phyloP scores from a whole-genome alignment of 2,797 vertebrate species.

The Coreius guichenoti region DNA sequence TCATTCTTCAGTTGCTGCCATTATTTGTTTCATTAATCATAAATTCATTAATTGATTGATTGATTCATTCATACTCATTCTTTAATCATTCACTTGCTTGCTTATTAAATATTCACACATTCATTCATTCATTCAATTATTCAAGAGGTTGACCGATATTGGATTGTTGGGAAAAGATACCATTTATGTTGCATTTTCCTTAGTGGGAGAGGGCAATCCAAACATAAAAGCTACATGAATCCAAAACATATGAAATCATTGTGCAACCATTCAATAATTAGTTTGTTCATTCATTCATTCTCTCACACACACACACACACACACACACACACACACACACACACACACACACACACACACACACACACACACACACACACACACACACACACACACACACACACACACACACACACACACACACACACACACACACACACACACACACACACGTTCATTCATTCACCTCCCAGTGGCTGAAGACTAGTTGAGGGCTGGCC shows the following conservation, averaged over 20 bases:
- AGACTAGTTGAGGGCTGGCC: conserved; percentile 95
- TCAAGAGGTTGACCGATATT: background rate
- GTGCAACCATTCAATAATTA: background rate
- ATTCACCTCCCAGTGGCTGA: conserved; percentile 98
- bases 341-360: background rate
- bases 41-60: background rate
- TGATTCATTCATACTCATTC: background rate
- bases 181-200: too few relatives aligned
- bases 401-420: background rate
- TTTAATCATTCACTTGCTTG: background rate
- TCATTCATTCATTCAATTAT: background rate
- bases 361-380: background rate
- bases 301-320: background rate
- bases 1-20: background rate
- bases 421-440: background rate
- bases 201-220: background rate
- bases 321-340: background rate
- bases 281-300: background rate
- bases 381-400: background rate
- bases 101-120: background rate
- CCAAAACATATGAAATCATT: background rate
- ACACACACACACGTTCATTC: background rate
- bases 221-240: background rate
- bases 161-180: too few relatives aligned
- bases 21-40: background rate